Evolutionary conservation across 64 coral and sea anemone species (phyloP).

Genomic region (Platygyra sinensis): DNA sequence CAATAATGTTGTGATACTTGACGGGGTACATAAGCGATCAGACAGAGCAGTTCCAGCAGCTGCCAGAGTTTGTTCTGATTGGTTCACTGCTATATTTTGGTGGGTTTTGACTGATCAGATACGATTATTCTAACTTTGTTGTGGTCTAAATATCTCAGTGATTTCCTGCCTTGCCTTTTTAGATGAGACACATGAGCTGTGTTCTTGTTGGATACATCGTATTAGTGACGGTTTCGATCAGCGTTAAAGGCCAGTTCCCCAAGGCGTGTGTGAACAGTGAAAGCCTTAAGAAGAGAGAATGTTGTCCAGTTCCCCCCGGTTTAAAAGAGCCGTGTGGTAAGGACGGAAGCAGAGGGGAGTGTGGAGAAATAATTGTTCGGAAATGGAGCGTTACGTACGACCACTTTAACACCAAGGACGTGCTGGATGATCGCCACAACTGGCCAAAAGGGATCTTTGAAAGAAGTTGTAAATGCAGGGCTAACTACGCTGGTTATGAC

Average conservation of each 20-base stretch:
- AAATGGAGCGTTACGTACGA: constrained; percentile 34
- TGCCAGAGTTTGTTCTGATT: no score
- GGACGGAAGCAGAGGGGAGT: constrained; percentile 55
- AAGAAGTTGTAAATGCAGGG: neutral
- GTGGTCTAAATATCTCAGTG: neutral
- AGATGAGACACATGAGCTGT: no score
- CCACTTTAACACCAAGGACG: neutral
- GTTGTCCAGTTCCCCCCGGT: constrained; percentile 63
- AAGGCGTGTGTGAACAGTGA: constrained; percentile 17
- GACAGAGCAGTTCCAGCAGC: no score
- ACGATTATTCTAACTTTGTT: no score
- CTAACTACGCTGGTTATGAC: neutral
- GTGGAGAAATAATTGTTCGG: constrained; percentile 32
- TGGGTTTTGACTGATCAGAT: no score
- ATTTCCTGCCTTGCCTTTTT: no score
- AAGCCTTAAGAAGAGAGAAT: constrained; percentile 46
- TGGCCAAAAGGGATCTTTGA: neutral
- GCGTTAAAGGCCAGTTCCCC: constrained; percentile 52
- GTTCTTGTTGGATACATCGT: no score
- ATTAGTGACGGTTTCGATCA: no score
- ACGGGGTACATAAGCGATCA: no score
- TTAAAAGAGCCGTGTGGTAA: constrained; percentile 54
- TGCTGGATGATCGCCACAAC: neutral
- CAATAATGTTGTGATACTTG: no score
- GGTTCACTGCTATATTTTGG: no score